phyloP scores from a whole-genome alignment of 2,113 vertebrate genomes.

The Paradoxurus hermaphroditus region DNA sequence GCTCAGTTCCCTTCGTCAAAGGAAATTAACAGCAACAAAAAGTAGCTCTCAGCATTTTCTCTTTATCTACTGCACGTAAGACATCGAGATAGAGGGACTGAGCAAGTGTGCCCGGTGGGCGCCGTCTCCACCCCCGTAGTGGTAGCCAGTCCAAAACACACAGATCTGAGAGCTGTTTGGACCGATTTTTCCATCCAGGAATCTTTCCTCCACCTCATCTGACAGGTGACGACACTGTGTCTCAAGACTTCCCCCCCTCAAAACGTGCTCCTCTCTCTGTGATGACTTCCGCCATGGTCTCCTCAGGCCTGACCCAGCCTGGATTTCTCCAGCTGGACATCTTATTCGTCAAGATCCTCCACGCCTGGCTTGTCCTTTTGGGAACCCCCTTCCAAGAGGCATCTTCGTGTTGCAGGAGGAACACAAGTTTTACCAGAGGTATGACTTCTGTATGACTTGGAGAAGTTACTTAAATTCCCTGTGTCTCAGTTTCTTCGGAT shows the following conservation, averaged over 20 bases:
- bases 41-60: neutral
- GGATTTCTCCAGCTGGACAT: neutral
- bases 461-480: neutral
- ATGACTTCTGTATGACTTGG: neutral
- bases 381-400: neutral
- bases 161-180: neutral
- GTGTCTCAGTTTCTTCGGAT: neutral
- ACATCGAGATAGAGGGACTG: neutral
- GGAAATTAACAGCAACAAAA: neutral
- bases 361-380: neutral
- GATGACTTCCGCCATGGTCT: neutral
- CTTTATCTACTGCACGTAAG: neutral
- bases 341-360: neutral
- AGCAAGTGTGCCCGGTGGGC: neutral
- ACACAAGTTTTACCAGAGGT: neutral
- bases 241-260: no score
- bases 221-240: neutral
- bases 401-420: neutral
- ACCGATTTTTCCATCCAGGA: neutral
- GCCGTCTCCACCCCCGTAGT: neutral
- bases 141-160: neutral
- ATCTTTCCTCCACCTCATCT: neutral
- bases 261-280: neutral
- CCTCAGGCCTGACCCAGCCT: neutral
- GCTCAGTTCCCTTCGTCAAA: neutral